These are phyloP conservation scores for Chromobotia macracanthus DNA, from an alignment of 2,797 vertebrate species.

Conservation along the genomic window DNA sequence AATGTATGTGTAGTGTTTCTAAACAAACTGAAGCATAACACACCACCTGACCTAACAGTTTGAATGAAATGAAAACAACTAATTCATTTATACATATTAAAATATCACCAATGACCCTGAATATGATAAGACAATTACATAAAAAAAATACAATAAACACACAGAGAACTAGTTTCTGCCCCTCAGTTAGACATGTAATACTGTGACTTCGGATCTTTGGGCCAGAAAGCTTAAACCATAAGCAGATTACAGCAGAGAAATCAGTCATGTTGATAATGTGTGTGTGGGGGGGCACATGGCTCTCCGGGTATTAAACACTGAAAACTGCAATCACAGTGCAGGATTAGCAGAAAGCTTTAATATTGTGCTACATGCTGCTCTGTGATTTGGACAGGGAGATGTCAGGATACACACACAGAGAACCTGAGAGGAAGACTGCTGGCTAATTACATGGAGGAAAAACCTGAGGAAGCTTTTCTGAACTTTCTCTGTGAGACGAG, in stretches of 20 bases:
- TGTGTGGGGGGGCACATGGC: constrained; percentile 41
- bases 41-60: not conserved
- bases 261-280: constrained; percentile 74
- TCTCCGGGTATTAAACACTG: constrained; percentile 65
- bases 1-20: no score
- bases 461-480: constrained; percentile 27
- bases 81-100: not conserved
- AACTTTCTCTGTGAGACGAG: not conserved
- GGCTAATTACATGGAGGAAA: constrained; percentile 21
- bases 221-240: constrained; percentile 75
- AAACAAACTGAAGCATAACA: constrained; percentile 1
- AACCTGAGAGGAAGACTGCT: constrained; percentile 15
- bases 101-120: not conserved
- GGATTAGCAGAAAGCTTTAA: constrained; percentile 77
- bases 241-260: constrained; percentile 77
- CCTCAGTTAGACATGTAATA: constrained; percentile 65
- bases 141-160: constrained; percentile 16
- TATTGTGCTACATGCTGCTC: constrained; percentile 69
- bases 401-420: constrained; percentile 46
- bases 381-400: constrained; percentile 45
- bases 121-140: not conserved
- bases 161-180: constrained; percentile 46
- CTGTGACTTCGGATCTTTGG: constrained; percentile 71
- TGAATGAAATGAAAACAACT: constrained; percentile 19
- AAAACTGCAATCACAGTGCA: constrained; percentile 74